Evolutionary conservation across 2,797 vertebrate species (phyloP), one percentile per base, ranked within the genome.

Genomic region (Anguilla megastoma): DNA sequence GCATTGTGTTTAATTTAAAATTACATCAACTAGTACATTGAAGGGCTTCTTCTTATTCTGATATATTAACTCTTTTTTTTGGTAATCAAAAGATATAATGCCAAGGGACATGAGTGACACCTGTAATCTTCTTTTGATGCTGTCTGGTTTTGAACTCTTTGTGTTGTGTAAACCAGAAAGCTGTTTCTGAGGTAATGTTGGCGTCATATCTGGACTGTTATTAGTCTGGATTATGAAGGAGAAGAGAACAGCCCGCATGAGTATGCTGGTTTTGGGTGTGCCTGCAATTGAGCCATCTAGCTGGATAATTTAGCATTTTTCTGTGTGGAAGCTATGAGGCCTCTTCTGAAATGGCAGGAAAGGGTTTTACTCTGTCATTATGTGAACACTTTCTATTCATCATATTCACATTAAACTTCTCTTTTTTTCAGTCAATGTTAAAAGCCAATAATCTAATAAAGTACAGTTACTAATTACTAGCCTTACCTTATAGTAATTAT

Each of bases 201-300:
- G 3, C 71, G 85, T 90, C 86, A 66, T 88, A 30, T 60, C 86
- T 85, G 33, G 87, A n/a, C 50, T 83, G 85, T 88, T 63, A 48
- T 79, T 21, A 79, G 54, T 6, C 41, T 93, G 82, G 91, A 91
- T 94, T 89, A 92, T 92, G 86, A 71, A 93, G 86, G 89, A 90
- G 10, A 79, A 50, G 85, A 86, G 60, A 56, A 21, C 16, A 16
- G 48, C 50, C 50, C 50, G 30, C 83, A 16, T 45, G n/a, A 74
- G 30, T 10, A 21, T 74, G 89, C 86, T 85, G 63, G 9, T 85
- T 58, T 41, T 85, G 41, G 85, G 76, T 84, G 54, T 41, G 50
- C 89, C 14, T 76, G 33, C 76, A 30, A 58, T 14, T n/a, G 16
- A 52, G 86, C 79, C 87, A 88, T 89, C 85, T 48, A 50, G 45